These are phyloP conservation scores for Dasysyrphus albostriatus DNA, from an alignment of 2,888 invertebrate genomes.

Conservation along the genomic window DNA sequence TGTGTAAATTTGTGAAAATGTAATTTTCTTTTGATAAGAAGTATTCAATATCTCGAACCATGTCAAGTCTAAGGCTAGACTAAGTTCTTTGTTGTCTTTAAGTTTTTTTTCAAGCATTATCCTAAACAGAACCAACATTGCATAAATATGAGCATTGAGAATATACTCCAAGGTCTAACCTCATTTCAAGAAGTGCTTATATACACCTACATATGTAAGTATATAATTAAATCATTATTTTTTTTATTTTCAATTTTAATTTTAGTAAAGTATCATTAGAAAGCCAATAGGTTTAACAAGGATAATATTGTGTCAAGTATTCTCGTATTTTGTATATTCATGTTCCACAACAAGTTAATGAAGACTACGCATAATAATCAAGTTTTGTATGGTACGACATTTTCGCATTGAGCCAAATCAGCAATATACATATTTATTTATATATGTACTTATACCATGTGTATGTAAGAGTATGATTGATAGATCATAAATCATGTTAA, in stretches of 20 bases:
- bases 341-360: background rate
- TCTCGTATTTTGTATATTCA: background rate
- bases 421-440: background rate
- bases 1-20: background rate
- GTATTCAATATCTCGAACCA: background rate
- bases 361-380: constrained; percentile 2
- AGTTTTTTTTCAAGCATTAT: background rate
- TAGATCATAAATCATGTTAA: background rate
- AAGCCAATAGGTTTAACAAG: background rate
- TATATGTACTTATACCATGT: too few relatives aligned
- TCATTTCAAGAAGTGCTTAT: background rate
- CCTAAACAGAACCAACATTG: background rate
- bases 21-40: constrained; percentile 7
- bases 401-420: background rate
- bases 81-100: background rate
- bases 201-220: too few relatives aligned
- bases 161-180: background rate
- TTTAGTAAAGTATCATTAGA: background rate
- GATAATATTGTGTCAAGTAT: constrained; percentile 4
- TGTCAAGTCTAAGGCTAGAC: background rate
- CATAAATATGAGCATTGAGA: background rate
- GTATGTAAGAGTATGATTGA: too few relatives aligned
- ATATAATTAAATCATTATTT: background rate
- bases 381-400: background rate
- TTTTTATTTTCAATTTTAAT: background rate